These are phyloP conservation scores for Darevskia mixta DNA, from an alignment of 2,797 vertebrate genomes.

Conservation along the genomic window DNA sequence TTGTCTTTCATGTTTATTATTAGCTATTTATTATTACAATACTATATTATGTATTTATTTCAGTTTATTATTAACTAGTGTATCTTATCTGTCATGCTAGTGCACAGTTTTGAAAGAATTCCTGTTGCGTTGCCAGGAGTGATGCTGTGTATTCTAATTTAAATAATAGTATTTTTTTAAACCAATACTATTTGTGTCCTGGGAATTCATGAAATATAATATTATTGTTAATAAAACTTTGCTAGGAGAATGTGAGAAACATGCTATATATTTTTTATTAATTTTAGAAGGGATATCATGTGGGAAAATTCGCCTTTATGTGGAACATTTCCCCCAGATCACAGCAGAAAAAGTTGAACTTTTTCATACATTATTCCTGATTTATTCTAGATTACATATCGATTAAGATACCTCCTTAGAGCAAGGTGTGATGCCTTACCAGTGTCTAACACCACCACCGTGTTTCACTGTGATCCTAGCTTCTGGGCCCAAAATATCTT, in stretches of 20 bases:
- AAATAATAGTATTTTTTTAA: neutral
- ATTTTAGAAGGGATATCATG: slow-evolving; percentile 4
- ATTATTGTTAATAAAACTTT: neutral
- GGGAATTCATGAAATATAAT: neutral
- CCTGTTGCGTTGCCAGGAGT: neutral
- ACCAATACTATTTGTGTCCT: neutral
- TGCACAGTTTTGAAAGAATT: neutral
- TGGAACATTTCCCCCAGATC: neutral
- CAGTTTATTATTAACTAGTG: too few species aligned
- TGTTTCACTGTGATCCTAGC: slow-evolving; percentile 87
- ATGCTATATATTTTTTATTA: neutral
- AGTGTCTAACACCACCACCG: slow-evolving; percentile 80
- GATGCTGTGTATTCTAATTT: neutral
- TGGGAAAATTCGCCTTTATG: neutral
- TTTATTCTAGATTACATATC: slow-evolving; percentile 80
- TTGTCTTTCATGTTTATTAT: neutral
- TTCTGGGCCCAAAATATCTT: slow-evolving; percentile 88
- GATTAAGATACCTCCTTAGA: slow-evolving; percentile 83
- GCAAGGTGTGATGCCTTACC: slow-evolving; percentile 84
- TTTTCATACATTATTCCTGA: slow-evolving; percentile 5
- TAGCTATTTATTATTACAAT: neutral
- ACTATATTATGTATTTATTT: too few species aligned
- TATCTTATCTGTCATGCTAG: neutral
- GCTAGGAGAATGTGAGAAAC: neutral
- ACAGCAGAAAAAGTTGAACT: neutral